These are phyloP conservation scores for Carterocephalus palaemon DNA, from an alignment of 2,888 invertebrate genomes.

Conservation along the genomic window DNA sequence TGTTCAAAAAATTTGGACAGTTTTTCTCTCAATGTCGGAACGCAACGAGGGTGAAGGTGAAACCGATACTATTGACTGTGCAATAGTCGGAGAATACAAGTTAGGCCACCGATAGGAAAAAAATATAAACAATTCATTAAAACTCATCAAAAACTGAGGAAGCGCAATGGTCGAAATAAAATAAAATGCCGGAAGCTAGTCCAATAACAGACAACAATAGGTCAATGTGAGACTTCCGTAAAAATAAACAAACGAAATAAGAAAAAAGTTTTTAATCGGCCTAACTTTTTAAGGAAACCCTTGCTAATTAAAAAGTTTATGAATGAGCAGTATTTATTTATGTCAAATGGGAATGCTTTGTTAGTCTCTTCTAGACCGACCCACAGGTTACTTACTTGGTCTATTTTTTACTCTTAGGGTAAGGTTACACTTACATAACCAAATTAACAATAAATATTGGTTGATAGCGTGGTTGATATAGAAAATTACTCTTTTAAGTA, in stretches of 20 bases:
- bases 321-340: neutral
- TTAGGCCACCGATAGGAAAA: constrained; percentile 14
- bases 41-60: constrained; percentile 44
- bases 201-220: constrained; percentile 1
- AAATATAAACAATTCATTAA: constrained; percentile 19
- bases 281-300: neutral
- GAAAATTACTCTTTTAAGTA: too few relatives aligned
- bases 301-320: neutral
- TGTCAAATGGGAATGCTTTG: too few relatives aligned
- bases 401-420: too few relatives aligned
- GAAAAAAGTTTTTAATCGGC: too few relatives aligned
- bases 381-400: too few relatives aligned
- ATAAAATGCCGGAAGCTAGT: constrained; percentile 18
- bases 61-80: constrained; percentile 34
- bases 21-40: constrained; percentile 47
- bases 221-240: constrained; percentile 11
- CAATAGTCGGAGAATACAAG: constrained; percentile 21
- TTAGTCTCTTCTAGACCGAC: too few relatives aligned
- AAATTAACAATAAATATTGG: too few relatives aligned
- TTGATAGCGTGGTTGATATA: too few relatives aligned
- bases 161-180: constrained; percentile 7
- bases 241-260: neutral
- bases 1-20: constrained; percentile 36
- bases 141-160: constrained; percentile 21
- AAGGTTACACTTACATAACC: too few relatives aligned